Evolutionary conservation across 2,113 vertebrate genomes (phyloP), one percentile per base, ranked within the genome.

Genomic region (Caranx melampygus): DNA sequence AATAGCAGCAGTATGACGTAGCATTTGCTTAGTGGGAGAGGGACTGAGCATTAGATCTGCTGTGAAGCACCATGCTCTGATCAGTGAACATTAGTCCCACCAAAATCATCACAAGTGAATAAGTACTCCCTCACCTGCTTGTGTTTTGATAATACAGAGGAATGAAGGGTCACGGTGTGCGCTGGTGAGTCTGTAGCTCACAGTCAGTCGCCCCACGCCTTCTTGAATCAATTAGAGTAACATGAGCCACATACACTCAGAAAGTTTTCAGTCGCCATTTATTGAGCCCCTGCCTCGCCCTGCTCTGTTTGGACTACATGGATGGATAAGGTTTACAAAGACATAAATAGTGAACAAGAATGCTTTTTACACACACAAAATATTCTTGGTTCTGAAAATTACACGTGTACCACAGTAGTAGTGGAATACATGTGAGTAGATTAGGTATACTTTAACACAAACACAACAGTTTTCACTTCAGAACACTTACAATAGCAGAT

Each of bases 181-280:
- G 15, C 14, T 34, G 40, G 4, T 37, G 21, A 33, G n/a, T 37
- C 33, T 62, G 12, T n/a, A 40, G 13, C 21, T 45, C 20, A 33
- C 5, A 4, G 66, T 15, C 31, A n/a, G 11, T 26, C 69, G 35
- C 20, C 33, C 35, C 14, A 18, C 42, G 16, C 21, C 58, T 44
- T 78, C 2, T 14, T 75, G 60, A 86, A 76, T 69, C 79, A 67
- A 72, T 89, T 54, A 77, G 7, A 61, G 66, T 5, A 61, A 47
- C 72, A 62, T 55, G 5, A 67, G 3, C 47, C 58, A 54, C 57
- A 33, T 35, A 15, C 40, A 67, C 16, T 12, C 40, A 75, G 31
- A 33, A 33, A 47, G 76, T 15, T 35, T 18, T 26, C 18, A 33
- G 42, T 62, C n/a, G 57, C 20, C 64, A 8, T 7, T 65, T 16